Evolutionary conservation across 2,797 vertebrate genomes (phyloP), one percentile per base, ranked within the genome.

Genomic region (Manis pentadactyla): DNA sequence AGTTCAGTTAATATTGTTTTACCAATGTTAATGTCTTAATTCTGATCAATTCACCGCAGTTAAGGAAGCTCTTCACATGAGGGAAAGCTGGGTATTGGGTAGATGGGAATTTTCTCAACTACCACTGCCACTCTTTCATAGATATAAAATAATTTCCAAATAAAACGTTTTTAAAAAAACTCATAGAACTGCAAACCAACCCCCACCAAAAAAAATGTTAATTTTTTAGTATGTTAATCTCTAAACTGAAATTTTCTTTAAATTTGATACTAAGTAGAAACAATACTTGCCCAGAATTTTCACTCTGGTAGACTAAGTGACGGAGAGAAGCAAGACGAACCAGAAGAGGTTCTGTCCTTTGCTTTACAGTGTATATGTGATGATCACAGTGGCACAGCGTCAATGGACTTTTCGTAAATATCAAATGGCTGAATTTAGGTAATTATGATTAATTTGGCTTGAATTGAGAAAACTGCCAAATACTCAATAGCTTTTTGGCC

Each of bases 121-220:
- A 12, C 29, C 42, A 42, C 34, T 39, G 69, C 42, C 51, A 84
- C 42, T 82, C 92, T 51, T 79, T 5, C 73, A 71, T 21, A 83
- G 63, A 84, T 49, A 31, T 64, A 27, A 79, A 92, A 69, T 61
- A n/a, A 68, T 63, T 87, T 37, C 31, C 23, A 57, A 63, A 64
- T 59, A 64, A 53, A 89, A 18, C 27, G 13, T 10, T 51, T 73
- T 37, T 37, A 7, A 0, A 46, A 75, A 31, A n/a, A 53, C 1
- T 86, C 51, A 31, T 1, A 69, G 21, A 86, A 42, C 69, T 34
- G n/a, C 19, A 75, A 0, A 11, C 46, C 2, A 37, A 11, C n/a
- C 7, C 59, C 15, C 13, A 25, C 23, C n/a, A 68, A 69, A 34
- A 34, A 61, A 95, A 75, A 63, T 69, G 46, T 49, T 55, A 4